These are phyloP conservation scores for Chrysochloris asiatica DNA, from an alignment of 2,113 vertebrate genomes.

Conservation along the genomic window DNA sequence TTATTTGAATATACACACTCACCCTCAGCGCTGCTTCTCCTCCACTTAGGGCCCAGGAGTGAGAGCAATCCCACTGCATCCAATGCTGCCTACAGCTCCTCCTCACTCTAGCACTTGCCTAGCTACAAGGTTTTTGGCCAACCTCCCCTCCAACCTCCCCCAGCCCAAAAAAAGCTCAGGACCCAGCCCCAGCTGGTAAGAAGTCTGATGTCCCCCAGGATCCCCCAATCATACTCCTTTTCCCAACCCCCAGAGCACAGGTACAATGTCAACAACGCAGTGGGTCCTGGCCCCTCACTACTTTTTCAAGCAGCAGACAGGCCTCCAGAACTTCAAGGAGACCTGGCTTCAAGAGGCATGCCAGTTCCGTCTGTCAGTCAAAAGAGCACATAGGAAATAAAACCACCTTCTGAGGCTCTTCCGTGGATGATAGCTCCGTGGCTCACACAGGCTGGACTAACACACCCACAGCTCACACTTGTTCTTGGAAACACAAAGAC, in stretches of 20 bases:
- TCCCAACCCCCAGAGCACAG: not conserved
- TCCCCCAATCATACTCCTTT: too few species aligned
- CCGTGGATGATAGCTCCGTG: rapidly evolving
- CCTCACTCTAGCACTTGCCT: too few species aligned
- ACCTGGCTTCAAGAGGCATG: not conserved
- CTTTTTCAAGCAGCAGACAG: not conserved
- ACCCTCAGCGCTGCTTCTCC: too few species aligned
- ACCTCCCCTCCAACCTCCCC: not conserved
- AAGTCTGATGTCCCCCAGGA: not conserved
- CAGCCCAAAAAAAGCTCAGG: not conserved
- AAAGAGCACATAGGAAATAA: rapidly evolving
- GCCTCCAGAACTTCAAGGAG: rapidly evolving
- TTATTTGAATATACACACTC: too few species aligned
- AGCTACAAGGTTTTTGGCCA: not conserved
- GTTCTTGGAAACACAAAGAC: not conserved
- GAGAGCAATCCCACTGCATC: not conserved
- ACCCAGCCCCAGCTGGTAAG: rapidly evolving
- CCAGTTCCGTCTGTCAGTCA: rapidly evolving
- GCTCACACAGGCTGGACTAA: not conserved
- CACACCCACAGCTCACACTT: not conserved
- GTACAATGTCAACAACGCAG: not conserved
- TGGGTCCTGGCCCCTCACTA: not conserved
- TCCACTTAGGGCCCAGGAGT: not conserved
- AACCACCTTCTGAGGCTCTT: not conserved
- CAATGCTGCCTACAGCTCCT: not conserved